Evolutionary conservation across 2,797 vertebrate genomes (phyloP), one percentile per base, ranked within the genome.

Genomic region (Epinephelus coioides): DNA sequence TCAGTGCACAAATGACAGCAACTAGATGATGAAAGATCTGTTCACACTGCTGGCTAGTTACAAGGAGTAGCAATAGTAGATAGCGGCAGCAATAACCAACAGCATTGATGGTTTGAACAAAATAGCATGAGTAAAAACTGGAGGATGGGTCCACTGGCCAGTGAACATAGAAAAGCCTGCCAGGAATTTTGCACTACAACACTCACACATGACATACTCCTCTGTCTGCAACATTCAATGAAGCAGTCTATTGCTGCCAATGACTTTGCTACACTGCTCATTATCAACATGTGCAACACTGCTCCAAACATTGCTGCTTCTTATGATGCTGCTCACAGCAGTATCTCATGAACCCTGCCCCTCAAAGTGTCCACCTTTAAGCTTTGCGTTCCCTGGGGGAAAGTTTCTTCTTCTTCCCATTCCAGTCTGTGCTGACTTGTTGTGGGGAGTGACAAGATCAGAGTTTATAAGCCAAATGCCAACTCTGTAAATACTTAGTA

Each of bases 401-500:
- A 53, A 19, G 23, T 55, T 51, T 72, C 54, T 60, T 62, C 7
- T 25, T 23, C 34, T 34, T 1, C 27, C 59, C 21, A 40, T 76
- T 25, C 25, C 63, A 47, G 13, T 65, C 30, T 62, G 19, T 73
- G 46, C 47, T 71, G 44, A 12, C 27, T 59, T 46, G 14, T 21
- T 14, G 17, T 56, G 19, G 23, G 57, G 12, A 40, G 46, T 54
- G 54, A 61, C 49, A 60, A 25, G 44, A 61, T 56, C 55, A 76
- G 59, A 69, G 47, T 13, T 11, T 38, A 13, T 17, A 43, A 15
- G 30, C 30, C 18, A 60, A 63, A 44, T 15, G 70, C 49, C 44
- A 72, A 19, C 61, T 25, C 11, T 73, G 47, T 67, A 46, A 25
- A 71, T 66, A n/a, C 30, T 69, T 44, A 59, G 25, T 63, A 63